Base-by-base conservation (phyloP, 2,113 vertebrate species). In the Lamprotornis superbus region DNA sequence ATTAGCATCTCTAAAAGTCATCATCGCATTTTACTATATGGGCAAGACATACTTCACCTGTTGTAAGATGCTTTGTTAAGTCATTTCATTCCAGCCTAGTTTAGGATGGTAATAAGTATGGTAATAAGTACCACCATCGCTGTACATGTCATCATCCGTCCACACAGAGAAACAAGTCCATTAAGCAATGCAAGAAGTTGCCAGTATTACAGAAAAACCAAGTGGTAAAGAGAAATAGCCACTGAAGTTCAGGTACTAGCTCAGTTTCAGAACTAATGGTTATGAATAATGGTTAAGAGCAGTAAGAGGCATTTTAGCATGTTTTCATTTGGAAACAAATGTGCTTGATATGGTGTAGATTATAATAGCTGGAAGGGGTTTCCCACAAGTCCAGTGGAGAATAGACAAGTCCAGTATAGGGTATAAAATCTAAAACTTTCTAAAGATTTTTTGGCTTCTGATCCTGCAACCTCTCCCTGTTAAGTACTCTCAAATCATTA, bases 21-120 rank as follows among this genome's bases (percentile, higher is more conserved):
- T 47, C 22, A 28, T 56, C 5, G 21, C 6, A 4, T 77, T 75
- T 60, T 37, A 11, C 47, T 30, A 28, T 0, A 1, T 3, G 2
- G 40, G 5, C 47, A 68, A 31, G n/a, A 31, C 22, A 31, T 63
- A 44, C 23, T 61, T 89, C 7, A 57, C 19, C 12, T 78, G 15
- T 56, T 65, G 3, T 30, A 75, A 83, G 21, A 28, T 30, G 9
- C 27, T 57, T 61, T 55, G 13, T 84, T 81, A 39, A 78, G 77
- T 68, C 10, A 27, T 63, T 78, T 81, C 2, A 37, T 81, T 92
- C 52, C 39, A 57, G 31, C 11, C 14, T 83, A 35, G 4, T 68
- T 13, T 12, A 33, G 25, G 42, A 23, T 61, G 49, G 27, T 44
- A 22, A 3, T 37, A 52, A 52, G 15, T 28, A 23, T 65, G 49